A percentile compares a stretch with the other conserved stretches of the same genome.
Conservation (phyloP, 2,113 vertebrate genomes). For the Corapipo altera region DNA sequence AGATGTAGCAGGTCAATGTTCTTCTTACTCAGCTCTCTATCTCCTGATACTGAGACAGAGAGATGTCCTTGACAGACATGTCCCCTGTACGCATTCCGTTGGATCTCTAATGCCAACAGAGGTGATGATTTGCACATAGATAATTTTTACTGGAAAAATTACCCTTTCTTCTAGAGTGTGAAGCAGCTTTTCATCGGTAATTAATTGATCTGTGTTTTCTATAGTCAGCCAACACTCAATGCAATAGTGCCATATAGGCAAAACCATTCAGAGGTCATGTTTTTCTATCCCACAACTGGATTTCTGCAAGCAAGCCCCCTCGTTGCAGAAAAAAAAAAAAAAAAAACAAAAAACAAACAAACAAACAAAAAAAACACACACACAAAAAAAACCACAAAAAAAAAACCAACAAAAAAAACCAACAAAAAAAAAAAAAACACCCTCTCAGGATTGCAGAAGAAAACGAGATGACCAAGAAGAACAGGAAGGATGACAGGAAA, state of each 20-base stretch:
- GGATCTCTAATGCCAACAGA: background rate
- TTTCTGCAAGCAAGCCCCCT: background rate
- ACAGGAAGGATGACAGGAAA: background rate
- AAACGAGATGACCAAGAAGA: constrained; percentile 3
- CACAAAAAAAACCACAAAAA: background rate
- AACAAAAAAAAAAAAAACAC: background rate
- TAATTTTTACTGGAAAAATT: constrained; percentile 6
- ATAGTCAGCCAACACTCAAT: background rate
- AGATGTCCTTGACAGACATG: background rate
- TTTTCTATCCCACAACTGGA: background rate
- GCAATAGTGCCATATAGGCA: background rate
- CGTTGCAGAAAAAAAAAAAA: background rate
- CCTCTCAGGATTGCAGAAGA: background rate
- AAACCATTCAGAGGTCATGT: background rate
- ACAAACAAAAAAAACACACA: no score
- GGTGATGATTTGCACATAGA: background rate
- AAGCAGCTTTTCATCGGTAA: background rate
- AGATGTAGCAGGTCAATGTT: background rate
- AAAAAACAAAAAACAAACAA: background rate
- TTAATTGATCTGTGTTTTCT: background rate
- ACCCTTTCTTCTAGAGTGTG: background rate
- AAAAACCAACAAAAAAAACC: background rate
- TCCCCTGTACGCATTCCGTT: background rate
- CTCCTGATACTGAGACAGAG: background rate
- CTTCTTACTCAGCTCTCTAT: background rate